These are phyloP conservation scores for Eristalinus sepulchralis DNA, from an alignment of 2,888 invertebrate species.

Conservation along the genomic window DNA sequence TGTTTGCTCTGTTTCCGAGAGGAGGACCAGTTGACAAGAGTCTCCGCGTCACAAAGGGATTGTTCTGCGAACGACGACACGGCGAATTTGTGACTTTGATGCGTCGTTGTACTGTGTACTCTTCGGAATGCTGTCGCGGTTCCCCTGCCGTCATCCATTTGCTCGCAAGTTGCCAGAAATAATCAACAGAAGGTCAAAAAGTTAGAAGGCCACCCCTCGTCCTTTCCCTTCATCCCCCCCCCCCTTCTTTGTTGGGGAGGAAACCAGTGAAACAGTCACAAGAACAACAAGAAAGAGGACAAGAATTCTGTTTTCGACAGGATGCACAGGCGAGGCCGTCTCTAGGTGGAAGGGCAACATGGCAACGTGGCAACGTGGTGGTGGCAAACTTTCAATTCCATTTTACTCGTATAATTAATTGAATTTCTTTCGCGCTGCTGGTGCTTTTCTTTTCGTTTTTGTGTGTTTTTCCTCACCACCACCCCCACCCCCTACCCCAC, in stretches of 20 bases:
- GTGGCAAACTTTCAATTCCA: constrained; percentile 47
- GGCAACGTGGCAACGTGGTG: background rate
- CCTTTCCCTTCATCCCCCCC: no score
- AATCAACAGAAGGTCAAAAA: no score
- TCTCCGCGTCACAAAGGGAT: no score
- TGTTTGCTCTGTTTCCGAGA: background rate
- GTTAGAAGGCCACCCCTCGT: no score
- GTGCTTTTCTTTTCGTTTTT: constrained; percentile 3
- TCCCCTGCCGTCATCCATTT: no score
- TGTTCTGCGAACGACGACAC: background rate
- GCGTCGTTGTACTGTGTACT: no score
- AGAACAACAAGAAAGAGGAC: background rate
- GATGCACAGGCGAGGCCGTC: background rate
- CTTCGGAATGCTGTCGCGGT: no score
- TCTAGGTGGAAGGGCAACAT: background rate
- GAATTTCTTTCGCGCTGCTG: constrained; percentile 55
- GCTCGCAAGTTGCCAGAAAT: no score
- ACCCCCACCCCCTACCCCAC: background rate
- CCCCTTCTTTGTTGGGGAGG: no score
- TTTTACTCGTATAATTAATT: constrained; percentile 64
- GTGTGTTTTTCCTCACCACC: no score
- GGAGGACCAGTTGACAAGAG: no score
- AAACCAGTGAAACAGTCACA: background rate
- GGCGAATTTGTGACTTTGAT: background rate
- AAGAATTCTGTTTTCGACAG: background rate